These are phyloP conservation scores for Actias luna DNA, from an alignment of 2,888 invertebrate species.

Conservation along the genomic window DNA sequence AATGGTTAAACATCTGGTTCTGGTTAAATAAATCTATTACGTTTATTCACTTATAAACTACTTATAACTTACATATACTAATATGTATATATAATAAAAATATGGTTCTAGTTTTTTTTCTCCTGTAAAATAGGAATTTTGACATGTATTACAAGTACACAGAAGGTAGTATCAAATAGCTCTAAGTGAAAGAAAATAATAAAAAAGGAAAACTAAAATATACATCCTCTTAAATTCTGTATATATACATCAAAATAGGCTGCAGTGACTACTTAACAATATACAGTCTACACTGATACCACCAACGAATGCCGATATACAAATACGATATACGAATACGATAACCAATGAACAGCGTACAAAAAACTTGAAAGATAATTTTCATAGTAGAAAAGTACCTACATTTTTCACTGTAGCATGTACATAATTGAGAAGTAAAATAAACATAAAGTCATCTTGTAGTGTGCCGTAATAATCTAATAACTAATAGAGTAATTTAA, in stretches of 20 bases:
- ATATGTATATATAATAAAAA: too few relatives aligned
- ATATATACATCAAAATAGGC: too few relatives aligned
- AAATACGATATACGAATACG: neutral
- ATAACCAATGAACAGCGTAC: neutral
- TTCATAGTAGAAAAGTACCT: neutral
- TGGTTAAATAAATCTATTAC: neutral
- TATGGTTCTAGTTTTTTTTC: too few relatives aligned
- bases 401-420: neutral
- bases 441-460: constrained; percentile 28
- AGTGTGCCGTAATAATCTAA: constrained; percentile 40
- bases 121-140: too few relatives aligned
- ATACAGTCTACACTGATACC: too few relatives aligned
- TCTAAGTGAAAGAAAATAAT: too few relatives aligned
- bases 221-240: too few relatives aligned
- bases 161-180: too few relatives aligned
- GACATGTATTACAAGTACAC: too few relatives aligned
- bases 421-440: constrained; percentile 13
- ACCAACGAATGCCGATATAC: too few relatives aligned
- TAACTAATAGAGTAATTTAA: constrained; percentile 43
- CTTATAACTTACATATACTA: neutral
- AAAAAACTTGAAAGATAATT: neutral
- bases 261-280: too few relatives aligned
- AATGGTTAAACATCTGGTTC: neutral
- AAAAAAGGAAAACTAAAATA: too few relatives aligned
- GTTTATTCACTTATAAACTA: neutral